Conservation (phyloP, 1,140 invertebrate species). For the Batillaria attramentaria region DNA sequence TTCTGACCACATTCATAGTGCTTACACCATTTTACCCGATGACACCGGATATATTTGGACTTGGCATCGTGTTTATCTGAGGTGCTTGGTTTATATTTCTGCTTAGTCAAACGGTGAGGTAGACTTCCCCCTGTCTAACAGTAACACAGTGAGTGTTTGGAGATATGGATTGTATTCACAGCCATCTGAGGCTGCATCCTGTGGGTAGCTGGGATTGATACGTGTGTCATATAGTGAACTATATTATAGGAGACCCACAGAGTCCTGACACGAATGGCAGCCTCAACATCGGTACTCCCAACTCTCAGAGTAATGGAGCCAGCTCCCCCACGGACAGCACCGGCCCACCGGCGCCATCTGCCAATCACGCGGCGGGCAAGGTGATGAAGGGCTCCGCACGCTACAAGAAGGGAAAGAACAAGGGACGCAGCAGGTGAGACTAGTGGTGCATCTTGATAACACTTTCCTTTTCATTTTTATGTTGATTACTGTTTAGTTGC, state of each 20-base stretch:
- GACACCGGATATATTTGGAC: too few species aligned
- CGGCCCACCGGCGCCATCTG: slow-evolving; percentile 44
- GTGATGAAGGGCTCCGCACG: slow-evolving; percentile 69
- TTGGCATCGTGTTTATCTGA: too few species aligned
- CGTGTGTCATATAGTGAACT: slow-evolving; percentile 6
- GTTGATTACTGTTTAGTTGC: not conserved
- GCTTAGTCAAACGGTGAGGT: too few species aligned
- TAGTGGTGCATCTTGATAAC: too few species aligned
- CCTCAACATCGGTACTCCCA: slow-evolving; percentile 77
- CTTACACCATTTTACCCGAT: too few species aligned
- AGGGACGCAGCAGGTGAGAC: slow-evolving; percentile 68
- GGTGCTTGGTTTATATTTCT: too few species aligned
- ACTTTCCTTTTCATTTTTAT: not conserved
- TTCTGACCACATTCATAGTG: too few species aligned
- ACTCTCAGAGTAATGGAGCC: slow-evolving; percentile 72
- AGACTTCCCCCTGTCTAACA: too few species aligned
- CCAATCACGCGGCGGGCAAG: slow-evolving; percentile 68
- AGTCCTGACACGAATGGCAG: slow-evolving; percentile 91
- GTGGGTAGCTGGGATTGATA: not conserved
- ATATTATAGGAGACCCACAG: slow-evolving; percentile 77
- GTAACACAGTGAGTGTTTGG: too few species aligned
- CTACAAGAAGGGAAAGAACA: slow-evolving; percentile 72
- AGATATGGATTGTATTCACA: not conserved
- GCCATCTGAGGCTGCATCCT: not conserved
- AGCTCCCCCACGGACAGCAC: slow-evolving; percentile 41